Conservation (phyloP, 1,140 invertebrate genomes). For the Polypedilum vanderplanki region DNA sequence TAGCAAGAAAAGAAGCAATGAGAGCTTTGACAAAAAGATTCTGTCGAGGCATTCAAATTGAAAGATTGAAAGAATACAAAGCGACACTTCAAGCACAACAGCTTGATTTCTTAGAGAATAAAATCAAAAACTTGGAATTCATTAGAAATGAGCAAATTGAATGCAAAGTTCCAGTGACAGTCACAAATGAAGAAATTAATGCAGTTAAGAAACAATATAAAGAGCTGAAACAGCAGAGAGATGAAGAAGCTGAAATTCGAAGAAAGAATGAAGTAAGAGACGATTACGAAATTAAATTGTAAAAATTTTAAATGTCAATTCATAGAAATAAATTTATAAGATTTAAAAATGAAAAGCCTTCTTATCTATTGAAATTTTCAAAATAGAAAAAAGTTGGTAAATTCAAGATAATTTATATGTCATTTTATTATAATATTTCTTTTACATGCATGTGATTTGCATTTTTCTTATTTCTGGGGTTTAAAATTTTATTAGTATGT, state of each 20-base stretch:
- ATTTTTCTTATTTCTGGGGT: no score
- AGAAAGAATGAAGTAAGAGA: slow-evolving; percentile 2
- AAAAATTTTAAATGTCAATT: neutral
- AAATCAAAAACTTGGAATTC: slow-evolving; percentile 55
- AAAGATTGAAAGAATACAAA: slow-evolving; percentile 58
- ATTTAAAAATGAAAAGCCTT: no score
- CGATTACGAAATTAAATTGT: slow-evolving; percentile 9
- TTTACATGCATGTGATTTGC: no score
- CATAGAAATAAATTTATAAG: neutral
- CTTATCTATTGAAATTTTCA: no score
- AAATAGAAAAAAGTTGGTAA: no score
- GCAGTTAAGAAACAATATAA: slow-evolving; percentile 49
- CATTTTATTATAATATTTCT: no score
- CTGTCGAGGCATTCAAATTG: slow-evolving; percentile 56
- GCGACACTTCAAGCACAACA: slow-evolving; percentile 56
- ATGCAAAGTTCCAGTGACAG: slow-evolving; percentile 54
- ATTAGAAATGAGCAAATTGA: slow-evolving; percentile 64
- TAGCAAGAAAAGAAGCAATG: slow-evolving; percentile 60
- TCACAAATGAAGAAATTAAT: slow-evolving; percentile 58
- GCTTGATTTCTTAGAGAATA: slow-evolving; percentile 56
- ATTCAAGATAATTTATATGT: no score
- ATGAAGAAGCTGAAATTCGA: slow-evolving; percentile 30
- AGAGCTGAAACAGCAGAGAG: slow-evolving; percentile 39
- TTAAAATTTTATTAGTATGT: no score
- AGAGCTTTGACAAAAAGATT: slow-evolving; percentile 56